Base-by-base conservation (phyloP, 2,888 invertebrate genomes). In the Oxycera nigricornis region DNA sequence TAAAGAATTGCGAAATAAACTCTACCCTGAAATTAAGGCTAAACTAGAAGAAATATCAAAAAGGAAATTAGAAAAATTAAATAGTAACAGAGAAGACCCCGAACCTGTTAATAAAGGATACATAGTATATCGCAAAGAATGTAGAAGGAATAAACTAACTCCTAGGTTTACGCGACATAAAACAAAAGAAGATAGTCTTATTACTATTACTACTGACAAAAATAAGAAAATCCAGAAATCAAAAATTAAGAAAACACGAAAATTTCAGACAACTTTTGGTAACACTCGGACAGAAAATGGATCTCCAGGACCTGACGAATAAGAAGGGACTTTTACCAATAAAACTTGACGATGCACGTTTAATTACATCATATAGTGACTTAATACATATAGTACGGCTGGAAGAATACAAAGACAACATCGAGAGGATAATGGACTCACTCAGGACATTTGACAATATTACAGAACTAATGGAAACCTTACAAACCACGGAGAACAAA, bases 401-500 rank as follows among this genome's bases (percentile, higher is more conserved):
- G 28, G 68, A 68, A 39, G 17, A 46, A 6, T 68, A 68, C 50
- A 20, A 68, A 11, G 35, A 41, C 1, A 67, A 11, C 46, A 67
- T 67, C n/a, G 22, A 41, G 9, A 6, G n/a, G 1, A 67, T 67
- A 41, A 6, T 11, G 2, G 50, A 68, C 24, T 17, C 50, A 50
- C 46, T 57, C 22, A 68, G n/a, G 6, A 26, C 30, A 17, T 68
- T 68, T 14, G 46, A 39, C 41, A 59, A 46, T 14, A 46, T 46
- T 7, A 68, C n/a, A 30, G 46, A 59, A 11, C 11, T 68, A 6
- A 31, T 41, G 2, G 1, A 7, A 2, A 11, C 61, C 24, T 14
- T 61, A 31, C 28, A 41, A 62, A 52, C 52, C 11, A 72, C 52
- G 14, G 72, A 74, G 28, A 1, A 41, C 20, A 74, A 74, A 61